Evolutionary conservation across 2,113 vertebrate species (phyloP), one percentile per base, ranked within the genome.

Genomic region (Crocuta crocuta): DNA sequence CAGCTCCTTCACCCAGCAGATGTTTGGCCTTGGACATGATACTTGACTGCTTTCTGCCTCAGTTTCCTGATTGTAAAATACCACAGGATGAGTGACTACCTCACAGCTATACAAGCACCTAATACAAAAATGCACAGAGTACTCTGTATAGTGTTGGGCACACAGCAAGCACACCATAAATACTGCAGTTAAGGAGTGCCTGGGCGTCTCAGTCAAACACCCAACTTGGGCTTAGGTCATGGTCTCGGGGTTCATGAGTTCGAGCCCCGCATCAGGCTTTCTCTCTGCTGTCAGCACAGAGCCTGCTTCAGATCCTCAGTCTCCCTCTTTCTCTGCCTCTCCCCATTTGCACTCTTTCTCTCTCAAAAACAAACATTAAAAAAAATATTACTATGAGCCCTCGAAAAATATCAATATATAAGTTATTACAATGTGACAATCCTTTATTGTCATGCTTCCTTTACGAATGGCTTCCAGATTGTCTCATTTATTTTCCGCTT

Each of bases 81-180:
- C 39, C 4, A 11, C 4, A 23, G 19, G 2, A 35, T 1, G 1
- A 16, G 12, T 33, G 55, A 33, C 24, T 23, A 4, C 33, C 21
- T 73, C 43, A 8, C 16, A 10, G 39, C 7, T 39, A 39, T 39
- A 33, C 0, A 16, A 66, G 17, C 55, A 81, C 31, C 43, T 35
- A 10, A 50, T 2, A 2, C 0, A 8, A 43, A 28, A 13, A 39
- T 1, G 15, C 7, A n/a, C 2, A 17, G 19, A 92, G 45, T 31
- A 73, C 53, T 58, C 19, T 1, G 45, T 5, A 7, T 2, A 28
- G 21, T 4, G 2, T 10, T n/a, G 5, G 45, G 17, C 0, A 8
- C 10, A 24, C 6, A 55, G 28, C 9, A 50, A n/a, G 24, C 31
- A 3, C 0, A 15, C 53, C 66, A 8, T 76, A 61, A 43, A 1